Base-by-base conservation (phyloP, 2,797 vertebrate genomes). In the Lacerta bilineata region DNA sequence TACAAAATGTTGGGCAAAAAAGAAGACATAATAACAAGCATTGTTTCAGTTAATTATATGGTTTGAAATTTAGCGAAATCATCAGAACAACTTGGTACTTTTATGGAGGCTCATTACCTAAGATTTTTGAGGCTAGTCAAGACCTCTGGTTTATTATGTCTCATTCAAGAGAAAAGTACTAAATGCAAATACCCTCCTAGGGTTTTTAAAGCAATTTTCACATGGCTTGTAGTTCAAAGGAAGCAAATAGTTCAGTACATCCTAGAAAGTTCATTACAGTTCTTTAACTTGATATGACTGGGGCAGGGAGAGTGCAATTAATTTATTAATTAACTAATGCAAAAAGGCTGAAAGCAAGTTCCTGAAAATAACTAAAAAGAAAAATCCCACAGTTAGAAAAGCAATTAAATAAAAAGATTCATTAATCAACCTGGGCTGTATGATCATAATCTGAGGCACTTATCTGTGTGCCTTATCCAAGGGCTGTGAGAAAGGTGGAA, bases 21-120 rank as follows among this genome's bases (percentile, higher is more conserved):
- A 68, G 15, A 4, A 8, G 3, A 25, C n/a, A 79, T 27, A 71
- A 79, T 74, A 0, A 83, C 0, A 27, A 76, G 77, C 15, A 1
- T 10, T 80, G 83, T 74, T 59, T 74, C 87, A 77, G 80, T 87
- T 91, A 71, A 91, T 90, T 88, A 92, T 69, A 20, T 17, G 11
- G 20, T 5, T 0, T 88, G 23, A 50, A 92, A 86, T 91, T 90
- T 13, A 85, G 64, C 81, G 1, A 39, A 64, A 59, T 55, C 43
- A n/a, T 17, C 81, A 72, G 41, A 66, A 61, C 85, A 84, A 92
- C 17, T 79, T 72, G 66, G 4, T 88, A 80, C 87, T 80, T 92
- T 94, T 78, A 91, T 1, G 0, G 1, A 74, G 88, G 83, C 55
- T 36, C 41, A 79, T 9, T 80, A 71, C 43, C n/a, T 23, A 59